Evolutionary conservation across 1,140 invertebrate species (phyloP).

Genomic region (Centruroides sculpturatus): DNA sequence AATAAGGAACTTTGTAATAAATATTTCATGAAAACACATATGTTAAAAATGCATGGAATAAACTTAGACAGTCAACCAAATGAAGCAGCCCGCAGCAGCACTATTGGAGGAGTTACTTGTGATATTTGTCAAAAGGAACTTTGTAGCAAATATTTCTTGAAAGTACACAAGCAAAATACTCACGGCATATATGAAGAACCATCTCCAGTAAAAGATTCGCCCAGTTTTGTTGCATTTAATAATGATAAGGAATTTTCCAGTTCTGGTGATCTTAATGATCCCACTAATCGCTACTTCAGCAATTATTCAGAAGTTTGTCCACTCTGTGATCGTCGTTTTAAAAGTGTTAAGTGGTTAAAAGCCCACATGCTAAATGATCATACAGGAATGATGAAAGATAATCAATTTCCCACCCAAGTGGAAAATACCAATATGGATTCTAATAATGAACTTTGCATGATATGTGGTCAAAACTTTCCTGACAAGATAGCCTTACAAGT

Average conservation of each 20-base stretch:
- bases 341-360: constrained; percentile 76
- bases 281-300: constrained; percentile 46
- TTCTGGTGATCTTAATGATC: constrained; percentile 25
- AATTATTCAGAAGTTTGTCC: constrained; percentile 61
- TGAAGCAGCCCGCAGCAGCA: constrained; percentile 57
- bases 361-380: constrained; percentile 78
- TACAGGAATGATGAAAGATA: constrained; percentile 2
- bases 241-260: constrained; percentile 6
- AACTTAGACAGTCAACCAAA: constrained; percentile 45
- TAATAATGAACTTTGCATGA: constrained; percentile 26
- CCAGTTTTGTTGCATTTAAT: constrained; percentile 1
- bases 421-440: background rate
- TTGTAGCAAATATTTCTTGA: constrained; percentile 92
- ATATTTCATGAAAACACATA: constrained; percentile 99
- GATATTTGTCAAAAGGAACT: constrained; percentile 95
- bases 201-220: constrained; percentile 13
- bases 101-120: constrained; percentile 82
- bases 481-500: constrained; percentile 38
- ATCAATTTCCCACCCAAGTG: background rate
- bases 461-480: constrained; percentile 34
- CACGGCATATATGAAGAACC: constrained; percentile 75
- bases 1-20: constrained; percentile 99
- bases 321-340: constrained; percentile 70
- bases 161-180: constrained; percentile 94
- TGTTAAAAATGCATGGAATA: constrained; percentile 98